A percentile compares a stretch with the other conserved stretches of the same genome.
Evolutionary conservation across 2,888 invertebrate genomes (phyloP).

Genomic region (Stenurella melanura): DNA sequence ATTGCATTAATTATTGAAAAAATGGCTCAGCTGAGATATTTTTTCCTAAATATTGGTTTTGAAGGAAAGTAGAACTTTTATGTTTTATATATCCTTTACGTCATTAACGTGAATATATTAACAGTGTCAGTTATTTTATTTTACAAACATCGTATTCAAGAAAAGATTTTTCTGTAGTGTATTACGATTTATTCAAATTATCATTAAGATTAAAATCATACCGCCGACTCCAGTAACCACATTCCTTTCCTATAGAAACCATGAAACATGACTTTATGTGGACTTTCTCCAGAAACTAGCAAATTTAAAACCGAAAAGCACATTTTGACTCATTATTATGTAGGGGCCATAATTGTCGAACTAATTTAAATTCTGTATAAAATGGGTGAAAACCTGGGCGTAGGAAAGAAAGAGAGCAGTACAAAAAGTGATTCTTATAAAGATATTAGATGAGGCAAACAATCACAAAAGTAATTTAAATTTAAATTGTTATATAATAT

Average conservation of each 20-base stretch:
- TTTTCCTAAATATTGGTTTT: too few species aligned
- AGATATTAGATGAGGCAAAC: too few species aligned
- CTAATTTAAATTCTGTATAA: conserved; percentile 18
- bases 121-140: background rate
- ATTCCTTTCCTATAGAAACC: conserved; percentile 47
- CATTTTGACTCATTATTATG: conserved; percentile 38
- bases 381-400: background rate
- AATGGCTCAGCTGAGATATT: too few species aligned
- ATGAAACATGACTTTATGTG: conserved; percentile 45
- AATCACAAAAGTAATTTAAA: too few species aligned
- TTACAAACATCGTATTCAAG: background rate
- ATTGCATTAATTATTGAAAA: too few species aligned
- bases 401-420: background rate
- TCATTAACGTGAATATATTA: background rate
- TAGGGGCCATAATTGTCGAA: conserved; percentile 4
- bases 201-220: conserved; percentile 21
- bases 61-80: too few species aligned
- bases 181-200: conserved; percentile 2
- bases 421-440: background rate
- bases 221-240: conserved; percentile 26
- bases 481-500: too few species aligned
- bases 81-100: too few species aligned
- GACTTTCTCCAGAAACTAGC: conserved; percentile 50
- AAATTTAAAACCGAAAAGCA: conserved; percentile 45
- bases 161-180: background rate